These are phyloP conservation scores for Stegodyphus dumicola DNA, from an alignment of 1,140 invertebrate species.

Conservation along the genomic window DNA sequence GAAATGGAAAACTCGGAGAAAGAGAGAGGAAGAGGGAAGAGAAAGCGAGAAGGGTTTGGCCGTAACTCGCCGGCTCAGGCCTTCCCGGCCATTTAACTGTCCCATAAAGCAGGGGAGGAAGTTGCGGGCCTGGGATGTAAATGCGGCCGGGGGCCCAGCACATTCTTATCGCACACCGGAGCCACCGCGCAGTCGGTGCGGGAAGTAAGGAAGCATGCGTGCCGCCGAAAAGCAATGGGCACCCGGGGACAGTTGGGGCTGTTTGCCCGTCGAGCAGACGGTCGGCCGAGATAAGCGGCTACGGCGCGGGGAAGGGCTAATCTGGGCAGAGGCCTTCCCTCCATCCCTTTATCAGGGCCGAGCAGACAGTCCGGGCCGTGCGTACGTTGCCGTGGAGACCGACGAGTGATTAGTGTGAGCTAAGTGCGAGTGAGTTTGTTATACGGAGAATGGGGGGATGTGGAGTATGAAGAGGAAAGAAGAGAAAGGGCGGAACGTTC, in stretches of 20 bases:
- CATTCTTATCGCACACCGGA: conserved; percentile 24
- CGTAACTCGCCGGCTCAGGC: not conserved
- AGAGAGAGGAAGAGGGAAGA: not conserved
- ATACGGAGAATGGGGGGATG: not conserved
- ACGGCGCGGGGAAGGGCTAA: conserved; percentile 24
- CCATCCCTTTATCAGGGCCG: conserved; percentile 48
- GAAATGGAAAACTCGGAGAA: not conserved
- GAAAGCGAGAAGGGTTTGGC: not conserved
- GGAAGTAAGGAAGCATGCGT: conserved; percentile 13
- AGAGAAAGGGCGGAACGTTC: too few relatives aligned
- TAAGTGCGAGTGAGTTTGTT: conserved; percentile 7
- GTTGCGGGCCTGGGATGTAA: conserved; percentile 25
- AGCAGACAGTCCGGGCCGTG: conserved; percentile 30
- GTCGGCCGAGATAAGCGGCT: conserved; percentile 29
- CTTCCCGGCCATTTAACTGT: conserved; percentile 53
- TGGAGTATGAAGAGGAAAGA: too few relatives aligned
- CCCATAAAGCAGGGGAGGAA: conserved; percentile 39
- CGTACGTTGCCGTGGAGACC: too few relatives aligned
- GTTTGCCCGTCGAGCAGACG: conserved; percentile 54
- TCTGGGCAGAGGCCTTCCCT: conserved; percentile 28
- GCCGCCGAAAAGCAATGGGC: conserved; percentile 53
- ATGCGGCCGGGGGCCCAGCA: conserved; percentile 6
- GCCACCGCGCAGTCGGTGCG: not conserved
- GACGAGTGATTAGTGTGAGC: conserved; percentile 35
- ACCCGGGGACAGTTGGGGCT: conserved; percentile 55